Evolutionary conservation across 2,888 invertebrate species (phyloP).

Genomic region (Ennomos erosarius): DNA sequence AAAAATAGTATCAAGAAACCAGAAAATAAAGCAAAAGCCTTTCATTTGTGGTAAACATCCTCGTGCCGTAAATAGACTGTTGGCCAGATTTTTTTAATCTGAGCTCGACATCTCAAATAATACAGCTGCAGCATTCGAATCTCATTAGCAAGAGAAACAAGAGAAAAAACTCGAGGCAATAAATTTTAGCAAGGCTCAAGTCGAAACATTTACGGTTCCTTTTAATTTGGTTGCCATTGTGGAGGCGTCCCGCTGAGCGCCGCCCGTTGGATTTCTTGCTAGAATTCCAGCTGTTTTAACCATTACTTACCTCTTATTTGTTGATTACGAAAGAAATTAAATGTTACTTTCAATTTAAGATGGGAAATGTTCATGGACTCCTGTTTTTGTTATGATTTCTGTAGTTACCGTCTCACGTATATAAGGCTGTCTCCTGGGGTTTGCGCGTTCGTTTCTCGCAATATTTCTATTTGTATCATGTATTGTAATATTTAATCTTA

Average conservation of each 20-base stretch:
- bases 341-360: constrained; percentile 54
- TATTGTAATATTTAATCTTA: neutral
- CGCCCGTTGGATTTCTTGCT: constrained; percentile 76
- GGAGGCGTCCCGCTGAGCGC: constrained; percentile 78
- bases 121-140: constrained; percentile 80
- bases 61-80: constrained; percentile 53
- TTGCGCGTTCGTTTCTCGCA: constrained; percentile 9
- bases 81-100: constrained; percentile 65
- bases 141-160: constrained; percentile 82
- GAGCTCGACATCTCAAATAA: constrained; percentile 66
- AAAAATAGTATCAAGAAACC: constrained; percentile 56
- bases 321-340: constrained; percentile 75
- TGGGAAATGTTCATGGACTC: constrained; percentile 26
- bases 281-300: constrained; percentile 80
- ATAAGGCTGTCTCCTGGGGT: constrained; percentile 14
- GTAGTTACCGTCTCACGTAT: constrained; percentile 10
- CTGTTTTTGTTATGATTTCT: constrained; percentile 27
- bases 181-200: constrained; percentile 84
- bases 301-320: constrained; percentile 80
- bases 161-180: constrained; percentile 78
- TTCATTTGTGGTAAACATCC: constrained; percentile 56
- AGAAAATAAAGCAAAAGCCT: constrained; percentile 53
- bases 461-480: constrained; percentile 6
- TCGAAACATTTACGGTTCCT: constrained; percentile 83
- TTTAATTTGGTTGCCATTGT: constrained; percentile 85